phyloP scores from a whole-genome alignment of 1,140 invertebrate genomes.

The Bacillus rossius region DNA sequence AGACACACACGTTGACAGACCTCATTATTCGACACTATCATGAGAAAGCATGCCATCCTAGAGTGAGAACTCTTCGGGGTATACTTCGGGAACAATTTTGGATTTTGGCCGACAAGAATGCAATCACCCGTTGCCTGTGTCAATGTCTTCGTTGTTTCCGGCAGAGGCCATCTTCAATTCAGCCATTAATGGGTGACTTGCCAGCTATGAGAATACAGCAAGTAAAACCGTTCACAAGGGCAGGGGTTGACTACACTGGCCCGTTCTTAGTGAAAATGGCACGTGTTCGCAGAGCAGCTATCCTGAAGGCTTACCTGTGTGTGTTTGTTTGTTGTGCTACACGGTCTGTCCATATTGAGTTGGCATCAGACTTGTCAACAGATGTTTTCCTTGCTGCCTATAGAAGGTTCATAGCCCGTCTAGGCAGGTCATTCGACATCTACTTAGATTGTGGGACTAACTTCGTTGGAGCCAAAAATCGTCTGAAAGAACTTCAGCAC shows the following conservation, averaged over 20 bases:
- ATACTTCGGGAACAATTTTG: neutral
- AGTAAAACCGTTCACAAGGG: neutral
- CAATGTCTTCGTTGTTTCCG: neutral
- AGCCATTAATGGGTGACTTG: neutral
- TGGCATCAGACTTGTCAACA: conserved; percentile 21
- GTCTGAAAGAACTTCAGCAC: conserved; percentile 8
- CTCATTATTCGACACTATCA: too few species aligned
- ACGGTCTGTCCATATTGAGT: conserved; percentile 33
- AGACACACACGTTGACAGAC: too few species aligned
- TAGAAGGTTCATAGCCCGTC: conserved; percentile 29
- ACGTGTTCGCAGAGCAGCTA: conserved; percentile 24
- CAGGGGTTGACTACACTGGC: conserved; percentile 33
- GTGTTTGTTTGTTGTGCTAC: conserved; percentile 21
- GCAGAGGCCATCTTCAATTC: neutral
- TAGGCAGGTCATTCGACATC: conserved; percentile 27
- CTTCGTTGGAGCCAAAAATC: conserved; percentile 30
- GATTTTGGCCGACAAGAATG: neutral
- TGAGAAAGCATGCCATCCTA: too few species aligned
- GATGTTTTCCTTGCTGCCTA: conserved; percentile 28
- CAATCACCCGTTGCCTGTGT: neutral
- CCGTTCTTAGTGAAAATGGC: conserved; percentile 27
- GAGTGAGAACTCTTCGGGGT: too few species aligned
- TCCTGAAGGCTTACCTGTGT: conserved; percentile 24
- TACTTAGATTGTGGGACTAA: conserved; percentile 35
- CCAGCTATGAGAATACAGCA: neutral